Base-by-base conservation (phyloP, 2,113 vertebrate species). In the Smithornis capensis region DNA sequence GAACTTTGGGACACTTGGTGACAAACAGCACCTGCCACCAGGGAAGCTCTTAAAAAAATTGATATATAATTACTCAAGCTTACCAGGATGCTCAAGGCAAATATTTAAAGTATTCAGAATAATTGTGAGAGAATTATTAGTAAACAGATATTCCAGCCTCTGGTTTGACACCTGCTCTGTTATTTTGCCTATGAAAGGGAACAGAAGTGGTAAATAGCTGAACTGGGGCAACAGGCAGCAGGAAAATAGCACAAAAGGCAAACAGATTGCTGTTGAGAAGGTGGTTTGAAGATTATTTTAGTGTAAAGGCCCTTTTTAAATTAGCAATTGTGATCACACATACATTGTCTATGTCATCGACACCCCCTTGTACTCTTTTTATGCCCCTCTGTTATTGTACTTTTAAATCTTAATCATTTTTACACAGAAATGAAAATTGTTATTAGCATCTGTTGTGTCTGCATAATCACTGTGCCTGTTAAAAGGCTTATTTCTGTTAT, bases 371-470 rank as follows among this genome's bases (percentile, higher is more conserved):
- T 86, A 65, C 55, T 90, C 83, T 93, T 96, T 75, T 62, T 88
- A 92, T 0, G 24, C 55, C 47, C 90, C 91, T 90, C 91, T 89
- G 55, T 94, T 90, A 80, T 89, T 80, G 82, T 77, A 47, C 91
- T 92, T 94, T 94, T 71, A 94, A 96, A 91, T 45, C 69, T 94
- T 92, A 95, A 80, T 96, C 37, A 75, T 95, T 96, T 96, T 93
- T n/a, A 69, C 79, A 64, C 90, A 95, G 89, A 92, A 95, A 92
- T 74, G 18, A 91, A 89, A 95, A 88, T 94, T 74, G 47, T 94
- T 96, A 93, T 93, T 92, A 96, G 83, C 94, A 95, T 97, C 94
- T 97, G 96, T 96, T 96, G 82, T 95, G 81, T 68, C 77, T 96
- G 86, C 65, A 52, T 96, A 91, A 95, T 96, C 96, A 92, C 83